Conservation (phyloP, 2,888 invertebrate species). For the Drosophila melanosoma region DNA sequence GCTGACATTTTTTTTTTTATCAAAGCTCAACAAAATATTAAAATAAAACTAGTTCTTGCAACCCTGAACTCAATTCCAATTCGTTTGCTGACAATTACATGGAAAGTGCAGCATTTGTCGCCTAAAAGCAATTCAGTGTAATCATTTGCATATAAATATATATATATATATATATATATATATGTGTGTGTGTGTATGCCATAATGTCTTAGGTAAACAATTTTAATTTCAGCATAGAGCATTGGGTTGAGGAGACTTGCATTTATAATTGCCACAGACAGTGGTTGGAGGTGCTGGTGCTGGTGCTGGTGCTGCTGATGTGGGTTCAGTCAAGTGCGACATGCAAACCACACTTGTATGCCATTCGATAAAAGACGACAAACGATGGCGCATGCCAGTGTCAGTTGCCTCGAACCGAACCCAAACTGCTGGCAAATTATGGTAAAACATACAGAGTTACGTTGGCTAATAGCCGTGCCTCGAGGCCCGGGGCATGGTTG, state of each 20-base stretch:
- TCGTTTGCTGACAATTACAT: constrained; percentile 22
- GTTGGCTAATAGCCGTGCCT: constrained; percentile 52
- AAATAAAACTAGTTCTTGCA: constrained; percentile 1
- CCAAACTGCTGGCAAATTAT: constrained; percentile 73
- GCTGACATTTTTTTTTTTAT: not conserved
- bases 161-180: constrained; percentile 15
- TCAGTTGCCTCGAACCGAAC: constrained; percentile 51
- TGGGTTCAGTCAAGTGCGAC: constrained; percentile 48
- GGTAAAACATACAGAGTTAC: constrained; percentile 73
- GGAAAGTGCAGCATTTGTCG: constrained; percentile 57
- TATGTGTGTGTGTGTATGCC: constrained; percentile 28
- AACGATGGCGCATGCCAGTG: constrained; percentile 61
- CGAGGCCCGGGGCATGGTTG: not conserved
- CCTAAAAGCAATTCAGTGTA: constrained; percentile 76
- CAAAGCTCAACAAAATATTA: not conserved
- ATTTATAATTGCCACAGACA: constrained; percentile 58
- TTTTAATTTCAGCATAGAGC: constrained; percentile 66
- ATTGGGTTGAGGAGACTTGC: constrained; percentile 53
- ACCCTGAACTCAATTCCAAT: not conserved
- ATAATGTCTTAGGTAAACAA: constrained; percentile 78
- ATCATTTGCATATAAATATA: constrained; percentile 34
- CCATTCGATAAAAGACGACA: constrained; percentile 73
- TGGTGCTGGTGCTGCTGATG: not conserved
- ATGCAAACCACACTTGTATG: constrained; percentile 56
- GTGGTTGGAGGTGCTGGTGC: not conserved